Evolutionary conservation across 2,113 vertebrate genomes (phyloP), one percentile per base, ranked within the genome.

Genomic region (Stigmatopora argus): DNA sequence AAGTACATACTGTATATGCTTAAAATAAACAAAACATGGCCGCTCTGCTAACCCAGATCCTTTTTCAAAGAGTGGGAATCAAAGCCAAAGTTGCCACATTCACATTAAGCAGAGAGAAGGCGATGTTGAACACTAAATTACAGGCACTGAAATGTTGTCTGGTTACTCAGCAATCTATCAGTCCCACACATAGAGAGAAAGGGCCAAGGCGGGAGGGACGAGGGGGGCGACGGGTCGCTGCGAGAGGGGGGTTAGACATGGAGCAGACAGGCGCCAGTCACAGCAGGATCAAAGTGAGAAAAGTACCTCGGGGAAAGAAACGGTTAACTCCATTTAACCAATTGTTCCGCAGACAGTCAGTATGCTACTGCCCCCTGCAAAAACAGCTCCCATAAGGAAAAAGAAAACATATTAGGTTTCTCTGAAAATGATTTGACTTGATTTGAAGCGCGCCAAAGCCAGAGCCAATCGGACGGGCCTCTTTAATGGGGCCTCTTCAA

Each of bases 251-350:
- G 59, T 23, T 45, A 61, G 59, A 61, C 59, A 45, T 61, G 23
- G 76, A 81, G 85, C 85, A 87, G 85, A 87, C 83, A 87, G 87
- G 87, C 86, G 87, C 87, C 87, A 89, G 87, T 79, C 82, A 35
- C 86, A 83, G 82, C 83, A 81, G 78, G 83, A 88, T 89, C 87
- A 89, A 87, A 87, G 86, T 61, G 41, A 77, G 74, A 69, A 77
- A 83, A 82, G 77, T 82, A 87, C 84, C 84, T 86, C 80, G 8
- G 86, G 83, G 74, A 85, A 64, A 82, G 79, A 83, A 85, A 88
- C 79, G 59, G 81, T 86, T 84, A 85, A 87, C 77, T 87, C 66
- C 67, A 78, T 83, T 85, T 84, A 82, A 84, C 78, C 86, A 85
- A 82, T 82, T 85, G 85, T 83, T 78, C 83, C 63, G 82, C 75